A percentile compares a stretch with the other conserved stretches of the same genome.
These are phyloP conservation scores for Orestias chungarensis DNA, from an alignment of 2,797 vertebrate species.

Conservation along the genomic window DNA sequence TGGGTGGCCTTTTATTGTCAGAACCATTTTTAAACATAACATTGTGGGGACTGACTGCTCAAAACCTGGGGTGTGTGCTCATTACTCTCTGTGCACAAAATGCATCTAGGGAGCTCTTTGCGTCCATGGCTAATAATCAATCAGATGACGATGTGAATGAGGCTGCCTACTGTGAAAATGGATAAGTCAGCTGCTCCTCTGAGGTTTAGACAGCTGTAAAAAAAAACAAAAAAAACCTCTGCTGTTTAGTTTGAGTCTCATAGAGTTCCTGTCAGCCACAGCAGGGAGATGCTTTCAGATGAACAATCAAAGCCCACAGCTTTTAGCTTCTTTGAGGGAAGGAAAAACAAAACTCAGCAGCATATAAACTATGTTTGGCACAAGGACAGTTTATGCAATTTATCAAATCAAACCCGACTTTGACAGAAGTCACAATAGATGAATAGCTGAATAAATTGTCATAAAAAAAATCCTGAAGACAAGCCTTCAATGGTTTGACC, in stretches of 20 bases:
- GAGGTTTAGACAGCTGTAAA: neutral
- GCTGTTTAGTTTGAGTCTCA: neutral
- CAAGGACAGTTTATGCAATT: neutral
- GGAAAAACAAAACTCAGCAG: neutral
- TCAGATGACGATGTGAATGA: neutral
- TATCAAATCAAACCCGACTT: neutral
- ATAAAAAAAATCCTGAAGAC: neutral
- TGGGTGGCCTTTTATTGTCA: too few species aligned
- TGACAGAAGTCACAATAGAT: neutral
- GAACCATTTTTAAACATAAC: too few species aligned
- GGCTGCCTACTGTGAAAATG: neutral
- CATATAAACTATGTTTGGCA: neutral
- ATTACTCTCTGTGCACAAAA: neutral
- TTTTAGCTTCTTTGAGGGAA: neutral
- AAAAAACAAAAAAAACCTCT: too few species aligned
- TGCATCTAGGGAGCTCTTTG: constrained; percentile 6
- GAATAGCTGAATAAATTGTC: too few species aligned
- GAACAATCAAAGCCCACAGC: neutral
- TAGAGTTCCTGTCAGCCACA: neutral
- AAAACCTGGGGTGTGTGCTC: neutral
- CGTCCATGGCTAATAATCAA: neutral
- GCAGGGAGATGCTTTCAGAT: neutral
- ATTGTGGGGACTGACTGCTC: too few species aligned
- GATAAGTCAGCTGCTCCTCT: neutral
- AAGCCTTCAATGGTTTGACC: too few species aligned